These are phyloP conservation scores for Hirudinaria manillensis DNA, from an alignment of 2,888 invertebrate species.

Conservation along the genomic window DNA sequence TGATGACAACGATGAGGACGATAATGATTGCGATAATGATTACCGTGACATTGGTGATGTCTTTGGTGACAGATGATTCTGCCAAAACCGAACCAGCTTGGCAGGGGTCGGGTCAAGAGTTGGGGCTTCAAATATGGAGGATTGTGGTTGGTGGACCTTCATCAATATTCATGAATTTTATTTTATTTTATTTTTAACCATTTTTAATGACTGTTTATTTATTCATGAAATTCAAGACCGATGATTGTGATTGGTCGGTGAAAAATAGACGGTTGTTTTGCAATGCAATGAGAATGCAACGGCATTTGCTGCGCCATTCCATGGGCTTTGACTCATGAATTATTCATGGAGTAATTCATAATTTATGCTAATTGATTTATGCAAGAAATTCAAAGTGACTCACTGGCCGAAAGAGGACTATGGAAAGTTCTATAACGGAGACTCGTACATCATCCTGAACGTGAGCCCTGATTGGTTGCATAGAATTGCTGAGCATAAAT, in stretches of 20 bases:
- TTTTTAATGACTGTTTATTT: no score
- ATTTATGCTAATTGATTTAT: neutral
- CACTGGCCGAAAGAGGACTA: constrained; percentile 28
- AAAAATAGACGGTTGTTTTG: no score
- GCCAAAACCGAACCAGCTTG: constrained; percentile 49
- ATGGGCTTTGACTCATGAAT: no score
- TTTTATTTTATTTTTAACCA: no score
- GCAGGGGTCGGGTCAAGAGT: constrained; percentile 44
- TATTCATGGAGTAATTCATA: neutral
- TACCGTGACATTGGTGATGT: neutral
- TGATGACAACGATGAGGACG: constrained; percentile 26
- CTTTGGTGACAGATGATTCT: constrained; percentile 45
- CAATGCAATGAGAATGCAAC: no score
- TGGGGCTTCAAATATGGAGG: constrained; percentile 50
- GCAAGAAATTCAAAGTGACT: constrained; percentile 35
- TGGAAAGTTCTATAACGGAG: constrained; percentile 32
- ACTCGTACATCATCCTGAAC: constrained; percentile 29
- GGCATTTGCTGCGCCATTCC: no score
- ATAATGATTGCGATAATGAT: constrained; percentile 9
- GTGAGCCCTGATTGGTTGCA: neutral
- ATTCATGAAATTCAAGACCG: no score
- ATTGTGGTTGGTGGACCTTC: constrained; percentile 46
- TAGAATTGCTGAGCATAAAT: neutral
- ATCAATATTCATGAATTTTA: neutral
- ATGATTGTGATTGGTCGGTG: no score